Base-by-base conservation (phyloP, 1,140 invertebrate species). In the Micrasema longulum region DNA sequence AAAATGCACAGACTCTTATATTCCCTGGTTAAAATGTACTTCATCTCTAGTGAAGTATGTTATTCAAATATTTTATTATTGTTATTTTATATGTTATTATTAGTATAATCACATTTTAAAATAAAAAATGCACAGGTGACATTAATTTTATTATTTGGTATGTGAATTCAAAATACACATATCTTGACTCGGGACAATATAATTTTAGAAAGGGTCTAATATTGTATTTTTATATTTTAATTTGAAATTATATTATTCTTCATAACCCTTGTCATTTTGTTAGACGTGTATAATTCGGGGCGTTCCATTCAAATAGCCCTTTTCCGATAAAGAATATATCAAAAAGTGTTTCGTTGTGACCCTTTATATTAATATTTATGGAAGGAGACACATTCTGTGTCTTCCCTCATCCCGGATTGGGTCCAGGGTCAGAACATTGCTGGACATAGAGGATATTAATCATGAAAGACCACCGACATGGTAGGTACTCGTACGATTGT, bases 281-380 rank as follows among this genome's bases (percentile, higher is more conserved):
- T 22, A 47, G 64, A 75, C 65, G 41, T 71, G 52, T 47, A 69
- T 75, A 75, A 75, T 75, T 75, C 69, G 64, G 23, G 45, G 22
- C 67, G 38, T 53, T 31, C 69, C 73, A 71, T 74, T 74, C 73
- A 74, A 41, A 26, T 35, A 23, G 12, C 18, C 26, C 6, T 14
- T n/a, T 60, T 38, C 16, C 55, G 36, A 60, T 47, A 52, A 53
- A 50, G 45, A 53, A 52, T 53, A 75, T 75, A 71, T 75, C 69
- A 72, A 71, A 71, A 68, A 67, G 36, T 14, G 35, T 22, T 14
- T 41, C 52, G 43, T 48, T 38, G 50, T 36, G 63, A 69, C 65
- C 73, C 63, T 70, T 71, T 69, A 75, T 72, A 75, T 75, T 75
- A 69, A 75, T 71, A 75, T 75, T 75, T 72, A 75, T 71, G 68